Evolutionary conservation across 2,888 invertebrate genomes (phyloP), one percentile per base, ranked within the genome.

Genomic region (Leucozona laternaria): DNA sequence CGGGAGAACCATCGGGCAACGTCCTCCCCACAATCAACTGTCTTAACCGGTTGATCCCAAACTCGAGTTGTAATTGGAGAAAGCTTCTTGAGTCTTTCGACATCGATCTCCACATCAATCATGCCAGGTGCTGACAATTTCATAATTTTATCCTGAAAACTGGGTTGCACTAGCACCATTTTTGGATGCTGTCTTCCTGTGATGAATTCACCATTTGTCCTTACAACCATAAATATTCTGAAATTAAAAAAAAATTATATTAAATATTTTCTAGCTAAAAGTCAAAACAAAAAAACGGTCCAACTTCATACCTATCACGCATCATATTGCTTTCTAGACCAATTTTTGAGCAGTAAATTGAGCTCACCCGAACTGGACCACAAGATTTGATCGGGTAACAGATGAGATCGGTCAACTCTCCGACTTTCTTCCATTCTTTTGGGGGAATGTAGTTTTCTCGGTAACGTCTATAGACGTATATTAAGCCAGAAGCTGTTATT

Each of bases 11-110:
- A 97, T 73, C 94, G 93, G 5, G 95, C 94, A 1, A 94, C 94
- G 89, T 95, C 95, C 88, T 95, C 94, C 0, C 97, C 97, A 91
- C 96, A 96, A 90, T 97, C 96, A 68, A 94, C 93, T 0, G 95
- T 95, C 0, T 93, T 92, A 2, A 96, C 94, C 0, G 92, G 89
- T n/a, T 93, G 92, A 28, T 93, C 93, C 95, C 95, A 95, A 6
- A 95, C 94, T 2, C 90, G 90, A 0, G 94, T 93, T 7, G 91
- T 92, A 71, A 93, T 93, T 75, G 92, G 91, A n/a, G 90, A 89
- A 15, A 89, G 62, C 6, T 90, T 90, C 2, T 90, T 89, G 13
- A 93, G 88, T 31, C 90, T 89, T 6, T 92, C 90, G 25, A 95
- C 91, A 89, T 95, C 94, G 28, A 95, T 91, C 45, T 93, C 91